These are phyloP conservation scores for Clangula hyemalis DNA, from an alignment of 2,797 vertebrate species.

Conservation along the genomic window DNA sequence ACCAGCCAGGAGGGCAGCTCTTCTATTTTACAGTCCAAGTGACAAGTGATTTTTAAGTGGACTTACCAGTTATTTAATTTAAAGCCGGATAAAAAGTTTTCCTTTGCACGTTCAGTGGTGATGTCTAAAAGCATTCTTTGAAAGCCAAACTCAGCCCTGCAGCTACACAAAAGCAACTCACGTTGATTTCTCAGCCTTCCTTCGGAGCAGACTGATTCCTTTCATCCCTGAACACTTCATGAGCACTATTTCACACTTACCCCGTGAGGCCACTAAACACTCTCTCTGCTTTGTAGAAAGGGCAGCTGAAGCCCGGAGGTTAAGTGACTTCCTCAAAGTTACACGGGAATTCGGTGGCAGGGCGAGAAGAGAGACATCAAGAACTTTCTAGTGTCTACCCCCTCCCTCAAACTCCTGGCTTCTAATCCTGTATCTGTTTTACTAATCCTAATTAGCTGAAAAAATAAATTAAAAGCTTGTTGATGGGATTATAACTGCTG, in stretches of 20 bases:
- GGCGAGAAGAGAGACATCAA: neutral
- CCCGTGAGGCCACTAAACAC: neutral
- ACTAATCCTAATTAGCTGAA: neutral
- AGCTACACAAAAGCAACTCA: neutral
- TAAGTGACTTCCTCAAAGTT: neutral
- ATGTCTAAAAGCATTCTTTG: neutral
- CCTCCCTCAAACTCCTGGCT: neutral
- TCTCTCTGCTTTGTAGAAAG: neutral
- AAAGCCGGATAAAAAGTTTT: neutral
- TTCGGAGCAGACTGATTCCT: neutral
- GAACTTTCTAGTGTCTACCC: neutral
- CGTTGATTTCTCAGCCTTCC: neutral
- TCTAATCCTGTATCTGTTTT: neutral
- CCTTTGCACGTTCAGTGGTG: neutral
- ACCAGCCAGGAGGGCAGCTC: neutral
- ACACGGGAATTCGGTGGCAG: neutral
- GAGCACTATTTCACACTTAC: neutral
- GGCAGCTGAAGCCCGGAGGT: neutral
- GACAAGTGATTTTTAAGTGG: neutral
- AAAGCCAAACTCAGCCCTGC: neutral
- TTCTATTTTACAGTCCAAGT: neutral
- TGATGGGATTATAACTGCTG: neutral
- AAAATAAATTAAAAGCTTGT: neutral
- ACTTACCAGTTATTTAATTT: neutral
- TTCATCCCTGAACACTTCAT: neutral